Evolutionary conservation across 2,797 vertebrate genomes (phyloP).

Genomic region (Corythornis leucogaster): DNA sequence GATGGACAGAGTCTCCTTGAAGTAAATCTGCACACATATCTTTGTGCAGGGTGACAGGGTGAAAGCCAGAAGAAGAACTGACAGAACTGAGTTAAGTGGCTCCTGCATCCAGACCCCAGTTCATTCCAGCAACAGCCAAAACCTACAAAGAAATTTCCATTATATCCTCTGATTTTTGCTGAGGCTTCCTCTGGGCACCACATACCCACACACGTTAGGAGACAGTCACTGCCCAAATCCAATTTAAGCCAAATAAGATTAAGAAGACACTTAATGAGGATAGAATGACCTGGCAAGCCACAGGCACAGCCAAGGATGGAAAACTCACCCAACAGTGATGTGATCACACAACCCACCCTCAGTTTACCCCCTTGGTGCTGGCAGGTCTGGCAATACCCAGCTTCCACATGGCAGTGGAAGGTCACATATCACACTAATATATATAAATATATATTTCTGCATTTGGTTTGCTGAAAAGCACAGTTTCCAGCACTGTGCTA

Average conservation of each 20-base stretch:
- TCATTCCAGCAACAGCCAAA: background rate
- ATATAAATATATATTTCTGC: too few relatives aligned
- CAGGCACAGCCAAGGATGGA: background rate
- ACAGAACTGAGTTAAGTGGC: background rate
- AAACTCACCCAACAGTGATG: background rate
- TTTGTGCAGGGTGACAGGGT: background rate
- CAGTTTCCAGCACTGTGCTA: background rate
- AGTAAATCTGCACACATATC: background rate
- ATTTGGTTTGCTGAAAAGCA: background rate
- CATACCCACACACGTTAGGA: rapidly evolving
- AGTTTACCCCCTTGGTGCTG: background rate
- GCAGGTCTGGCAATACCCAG: background rate
- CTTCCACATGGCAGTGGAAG: background rate
- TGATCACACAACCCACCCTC: rapidly evolving
- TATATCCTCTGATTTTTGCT: background rate
- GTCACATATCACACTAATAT: background rate
- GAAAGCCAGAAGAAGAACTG: background rate
- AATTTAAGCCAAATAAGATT: background rate
- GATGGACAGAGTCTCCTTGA: background rate
- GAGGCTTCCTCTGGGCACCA: background rate
- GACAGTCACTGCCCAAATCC: background rate
- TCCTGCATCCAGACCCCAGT: background rate
- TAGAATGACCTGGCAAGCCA: background rate
- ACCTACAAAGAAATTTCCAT: background rate
- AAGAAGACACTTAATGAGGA: background rate